A percentile compares a stretch with the other conserved stretches of the same genome.
Conservation (phyloP, 2,888 invertebrate species). For the Boloria selene region DNA sequence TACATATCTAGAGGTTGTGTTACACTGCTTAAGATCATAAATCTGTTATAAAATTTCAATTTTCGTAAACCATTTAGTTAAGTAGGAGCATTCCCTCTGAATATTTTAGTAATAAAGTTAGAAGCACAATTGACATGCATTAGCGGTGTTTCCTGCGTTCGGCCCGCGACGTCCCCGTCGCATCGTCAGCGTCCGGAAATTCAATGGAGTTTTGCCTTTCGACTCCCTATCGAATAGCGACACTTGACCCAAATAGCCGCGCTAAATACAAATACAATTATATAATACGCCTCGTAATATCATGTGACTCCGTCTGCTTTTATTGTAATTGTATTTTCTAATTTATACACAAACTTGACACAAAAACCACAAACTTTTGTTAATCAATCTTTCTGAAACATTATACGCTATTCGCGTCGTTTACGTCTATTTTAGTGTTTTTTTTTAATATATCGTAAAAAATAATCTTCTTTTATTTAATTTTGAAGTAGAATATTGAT, state of each 20-base stretch:
- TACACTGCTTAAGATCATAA: neutral
- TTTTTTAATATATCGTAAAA: too few species aligned
- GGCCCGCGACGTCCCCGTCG: constrained; percentile 63
- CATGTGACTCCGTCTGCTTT: neutral
- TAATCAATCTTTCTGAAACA: too few species aligned
- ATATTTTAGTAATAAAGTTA: constrained; percentile 47
- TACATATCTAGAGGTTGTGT: neutral
- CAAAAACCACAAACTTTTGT: too few species aligned
- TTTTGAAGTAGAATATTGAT: too few species aligned
- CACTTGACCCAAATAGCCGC: constrained; percentile 46
- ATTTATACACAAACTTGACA: too few species aligned
- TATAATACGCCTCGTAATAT: neutral
- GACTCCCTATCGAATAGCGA: constrained; percentile 47
- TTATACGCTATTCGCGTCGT: too few species aligned
- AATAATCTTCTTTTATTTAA: too few species aligned
- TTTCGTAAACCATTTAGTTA: constrained; percentile 14
- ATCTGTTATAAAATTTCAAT: neutral
- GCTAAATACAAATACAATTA: constrained; percentile 32
- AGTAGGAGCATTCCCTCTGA: constrained; percentile 23
- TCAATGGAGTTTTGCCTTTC: constrained; percentile 68
- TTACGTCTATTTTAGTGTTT: too few species aligned
- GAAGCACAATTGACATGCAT: constrained; percentile 78
- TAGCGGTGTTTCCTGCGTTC: constrained; percentile 74
- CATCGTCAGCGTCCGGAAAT: constrained; percentile 76
- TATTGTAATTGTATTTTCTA: neutral